Base-by-base conservation (phyloP, 2,888 invertebrate genomes). In the Noctua comes region DNA sequence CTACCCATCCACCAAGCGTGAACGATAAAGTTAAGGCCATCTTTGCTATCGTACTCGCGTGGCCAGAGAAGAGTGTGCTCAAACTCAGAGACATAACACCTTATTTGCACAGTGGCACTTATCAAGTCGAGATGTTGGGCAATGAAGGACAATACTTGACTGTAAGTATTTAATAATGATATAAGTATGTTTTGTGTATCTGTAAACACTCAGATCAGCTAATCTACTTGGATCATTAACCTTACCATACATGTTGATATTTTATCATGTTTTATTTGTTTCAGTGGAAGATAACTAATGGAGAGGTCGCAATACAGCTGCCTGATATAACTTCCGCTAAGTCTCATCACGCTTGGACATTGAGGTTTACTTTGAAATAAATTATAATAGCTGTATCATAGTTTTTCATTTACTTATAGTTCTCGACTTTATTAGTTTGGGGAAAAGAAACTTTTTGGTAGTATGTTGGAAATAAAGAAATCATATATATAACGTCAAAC, bases 11-110 rank as follows among this genome's bases (percentile, higher is more conserved):
- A 73, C 93, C 95, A 0, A 74, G 46, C 4, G 6, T 80, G 43
- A 13, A 84, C 62, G 91, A 94, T 78, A 86, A 72, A 13, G 83
- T 96, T 2, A 90, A 82, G 24, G 90, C 93, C 43, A 96, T 98
- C 24, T 99, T 98, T 93, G 98, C 98, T 0, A 97, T 97, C 69
- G 94, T 98, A 31, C 94, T 98, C 57, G 92, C 97, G 5, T 99
- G 98, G 98, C 98, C 98, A 0, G 91, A 93, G 43, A 93, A 97
- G 66, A 97, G 97, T 80, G 91, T 95, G 31, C 93, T 98, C 18
- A 87, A 68, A 31, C 46, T 95, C 2, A 83, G 83, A 68, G 93
- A 95, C 82, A 86, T 95, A 0, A 88, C 90, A 0, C 69, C 86
- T 76, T 90, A 91, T 84, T 85, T 95, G 10, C 93, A 93, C 72